Evolutionary conservation across 2,797 vertebrate species (phyloP).

Genomic region (Pseudotriccus pelzelni): DNA sequence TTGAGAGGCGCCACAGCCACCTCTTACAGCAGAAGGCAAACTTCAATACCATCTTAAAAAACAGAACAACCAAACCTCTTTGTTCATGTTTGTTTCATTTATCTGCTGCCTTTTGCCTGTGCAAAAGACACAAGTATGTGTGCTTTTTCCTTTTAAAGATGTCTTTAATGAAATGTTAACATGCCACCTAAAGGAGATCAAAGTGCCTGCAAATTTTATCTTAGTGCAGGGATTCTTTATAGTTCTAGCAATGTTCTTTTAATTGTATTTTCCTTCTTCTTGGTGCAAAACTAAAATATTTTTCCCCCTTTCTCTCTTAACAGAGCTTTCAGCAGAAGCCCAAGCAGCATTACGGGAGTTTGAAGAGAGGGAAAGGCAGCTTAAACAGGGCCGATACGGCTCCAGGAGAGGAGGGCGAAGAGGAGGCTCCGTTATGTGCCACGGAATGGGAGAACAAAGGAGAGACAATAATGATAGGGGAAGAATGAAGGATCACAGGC

Average conservation of each 20-base stretch:
- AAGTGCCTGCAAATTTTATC: conserved; percentile 21
- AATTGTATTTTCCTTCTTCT: neutral
- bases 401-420: conserved; percentile 82
- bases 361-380: conserved; percentile 90
- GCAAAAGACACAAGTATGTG: neutral
- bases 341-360: conserved; percentile 93
- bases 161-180: conserved; percentile 39
- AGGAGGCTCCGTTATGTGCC: conserved; percentile 73
- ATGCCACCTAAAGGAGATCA: conserved; percentile 54
- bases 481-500: conserved; percentile 87
- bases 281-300: neutral
- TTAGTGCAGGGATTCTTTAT: neutral
- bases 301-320: neutral
- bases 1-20: neutral
- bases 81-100: neutral
- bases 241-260: neutral
- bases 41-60: neutral
- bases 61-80: neutral
- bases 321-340: conserved; percentile 96
- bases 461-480: conserved; percentile 81
- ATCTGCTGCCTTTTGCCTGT: neutral
- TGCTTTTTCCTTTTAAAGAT: neutral
- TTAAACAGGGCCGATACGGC: conserved; percentile 85
- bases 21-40: neutral
- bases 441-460: conserved; percentile 83